Evolutionary conservation across 2,888 invertebrate species (phyloP).

Genomic region (Drosophila dives): DNA sequence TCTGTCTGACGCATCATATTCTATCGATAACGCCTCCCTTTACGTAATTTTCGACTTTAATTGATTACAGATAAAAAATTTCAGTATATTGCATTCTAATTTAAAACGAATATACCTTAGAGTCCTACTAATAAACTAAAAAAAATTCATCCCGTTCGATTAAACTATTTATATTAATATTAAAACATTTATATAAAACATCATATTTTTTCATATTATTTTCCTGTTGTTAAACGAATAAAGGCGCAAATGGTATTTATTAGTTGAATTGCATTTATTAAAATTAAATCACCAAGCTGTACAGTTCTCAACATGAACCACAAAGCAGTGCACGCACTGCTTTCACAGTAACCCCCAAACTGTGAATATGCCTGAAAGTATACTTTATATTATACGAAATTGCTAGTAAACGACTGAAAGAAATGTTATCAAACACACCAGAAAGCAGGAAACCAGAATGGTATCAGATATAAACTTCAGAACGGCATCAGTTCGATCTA

Average conservation of each 20-base stretch:
- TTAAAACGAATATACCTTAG: background rate
- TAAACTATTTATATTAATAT: background rate
- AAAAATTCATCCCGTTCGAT: background rate
- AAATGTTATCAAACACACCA: background rate
- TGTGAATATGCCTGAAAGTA: background rate
- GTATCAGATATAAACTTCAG: background rate
- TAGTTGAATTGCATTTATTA: background rate
- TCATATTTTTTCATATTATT: background rate
- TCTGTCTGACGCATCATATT: background rate
- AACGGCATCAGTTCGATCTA: background rate
- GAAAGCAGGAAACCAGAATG: background rate
- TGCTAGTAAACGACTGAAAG: background rate
- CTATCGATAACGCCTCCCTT: background rate
- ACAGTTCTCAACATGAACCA: background rate
- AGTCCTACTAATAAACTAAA: background rate
- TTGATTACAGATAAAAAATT: background rate
- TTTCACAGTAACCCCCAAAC: background rate
- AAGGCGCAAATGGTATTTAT: background rate
- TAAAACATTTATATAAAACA: background rate
- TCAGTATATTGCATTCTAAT: background rate
- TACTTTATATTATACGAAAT: background rate
- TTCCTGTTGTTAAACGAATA: background rate
- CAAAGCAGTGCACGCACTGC: background rate
- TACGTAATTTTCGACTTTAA: background rate
- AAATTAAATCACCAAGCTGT: background rate